Percentiles rank a stretch among this genome's conserved stretches.
phyloP scores from a whole-genome alignment of 2,113 vertebrate genomes.

The Catharus fuscescens region DNA sequence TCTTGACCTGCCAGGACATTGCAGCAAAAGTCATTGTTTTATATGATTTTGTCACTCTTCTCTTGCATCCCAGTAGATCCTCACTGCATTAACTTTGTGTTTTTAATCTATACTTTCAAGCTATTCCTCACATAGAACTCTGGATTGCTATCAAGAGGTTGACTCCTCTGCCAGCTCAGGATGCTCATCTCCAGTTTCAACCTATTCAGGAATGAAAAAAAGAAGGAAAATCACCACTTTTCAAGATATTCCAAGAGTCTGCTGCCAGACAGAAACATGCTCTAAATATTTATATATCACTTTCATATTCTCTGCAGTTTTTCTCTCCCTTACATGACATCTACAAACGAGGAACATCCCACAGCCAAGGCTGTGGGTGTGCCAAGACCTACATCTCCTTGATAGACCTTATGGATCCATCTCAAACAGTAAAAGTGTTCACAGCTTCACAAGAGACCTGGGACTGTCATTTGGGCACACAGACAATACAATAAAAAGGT shows the following conservation, averaged over 20 bases:
- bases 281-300: neutral
- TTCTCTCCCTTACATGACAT: neutral
- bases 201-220: neutral
- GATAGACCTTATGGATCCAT: neutral
- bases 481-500: neutral
- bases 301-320: neutral
- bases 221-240: neutral
- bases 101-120: neutral
- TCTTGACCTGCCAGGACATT: neutral
- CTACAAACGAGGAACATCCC: neutral
- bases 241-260: neutral
- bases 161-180: neutral
- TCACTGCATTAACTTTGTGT: neutral
- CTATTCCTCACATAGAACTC: neutral
- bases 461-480: neutral
- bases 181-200: neutral
- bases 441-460: neutral
- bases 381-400: neutral
- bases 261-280: neutral
- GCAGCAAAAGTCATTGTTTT: neutral
- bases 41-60: accelerated
- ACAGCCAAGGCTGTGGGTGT: neutral
- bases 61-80: neutral
- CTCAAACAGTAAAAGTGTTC: neutral
- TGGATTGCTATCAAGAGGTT: neutral